A percentile compares a stretch with the other conserved stretches of the same genome.
phyloP scores from a whole-genome alignment of 2,797 vertebrate genomes.

The Rallus crepitans region DNA sequence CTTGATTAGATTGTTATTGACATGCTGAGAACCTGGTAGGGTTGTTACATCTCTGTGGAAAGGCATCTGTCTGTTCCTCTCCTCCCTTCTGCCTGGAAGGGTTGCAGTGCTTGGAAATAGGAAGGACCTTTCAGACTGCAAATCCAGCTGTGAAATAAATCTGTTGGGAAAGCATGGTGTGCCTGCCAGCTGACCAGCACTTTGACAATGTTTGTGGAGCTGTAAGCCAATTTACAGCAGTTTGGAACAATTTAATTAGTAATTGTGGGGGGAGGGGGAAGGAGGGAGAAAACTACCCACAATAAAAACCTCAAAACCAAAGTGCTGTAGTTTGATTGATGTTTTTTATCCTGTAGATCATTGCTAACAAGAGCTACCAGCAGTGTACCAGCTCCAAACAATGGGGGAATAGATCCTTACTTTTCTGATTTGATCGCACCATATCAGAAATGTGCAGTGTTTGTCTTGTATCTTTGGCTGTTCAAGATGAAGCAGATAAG shows the following conservation, averaged over 20 bases:
- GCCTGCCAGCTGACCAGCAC: constrained; percentile 63
- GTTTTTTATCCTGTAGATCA: not conserved
- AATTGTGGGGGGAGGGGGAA: not conserved
- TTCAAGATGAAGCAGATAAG: not conserved
- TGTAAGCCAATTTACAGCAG: constrained; percentile 60
- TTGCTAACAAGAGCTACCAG: not conserved
- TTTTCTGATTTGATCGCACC: not conserved
- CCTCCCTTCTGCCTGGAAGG: constrained; percentile 46
- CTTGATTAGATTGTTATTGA: constrained; percentile 79
- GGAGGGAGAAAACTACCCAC: not conserved
- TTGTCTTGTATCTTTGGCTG: not conserved
- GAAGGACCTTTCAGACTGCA: constrained; percentile 47
- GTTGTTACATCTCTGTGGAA: constrained; percentile 53
- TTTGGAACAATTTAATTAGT: constrained; percentile 68
- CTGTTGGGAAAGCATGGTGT: constrained; percentile 54
- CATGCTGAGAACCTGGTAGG: constrained; percentile 62
- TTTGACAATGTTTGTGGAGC: constrained; percentile 33
- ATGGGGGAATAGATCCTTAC: not conserved
- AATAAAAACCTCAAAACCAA: not conserved
- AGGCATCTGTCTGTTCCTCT: constrained; percentile 56
- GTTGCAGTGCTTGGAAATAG: constrained; percentile 56
- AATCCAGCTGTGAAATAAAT: constrained; percentile 72
- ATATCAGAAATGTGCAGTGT: not conserved
- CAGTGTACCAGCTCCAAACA: not conserved
- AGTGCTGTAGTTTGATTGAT: not conserved